Percentiles rank a stretch among this genome's conserved stretches.
Evolutionary conservation across 2,888 invertebrate genomes (phyloP).

Genomic region (Monopis laevigella): DNA sequence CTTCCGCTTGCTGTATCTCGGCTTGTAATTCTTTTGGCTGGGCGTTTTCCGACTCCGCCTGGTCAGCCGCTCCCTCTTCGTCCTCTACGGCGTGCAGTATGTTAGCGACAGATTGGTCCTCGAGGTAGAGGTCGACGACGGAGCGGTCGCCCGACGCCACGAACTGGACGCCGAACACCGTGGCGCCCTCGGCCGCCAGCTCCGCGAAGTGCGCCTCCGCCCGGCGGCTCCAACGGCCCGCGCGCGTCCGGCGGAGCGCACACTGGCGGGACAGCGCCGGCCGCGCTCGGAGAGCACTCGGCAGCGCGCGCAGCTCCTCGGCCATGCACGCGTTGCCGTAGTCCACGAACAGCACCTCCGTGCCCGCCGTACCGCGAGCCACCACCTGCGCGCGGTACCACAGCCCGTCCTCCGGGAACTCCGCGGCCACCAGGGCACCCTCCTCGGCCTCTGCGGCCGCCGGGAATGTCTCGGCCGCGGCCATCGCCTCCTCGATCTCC

Average conservation of each 20-base stretch:
- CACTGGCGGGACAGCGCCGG: slow-evolving; percentile 71
- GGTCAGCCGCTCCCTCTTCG: too few species aligned
- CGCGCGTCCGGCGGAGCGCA: slow-evolving; percentile 66
- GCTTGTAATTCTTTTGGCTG: too few species aligned
- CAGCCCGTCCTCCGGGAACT: slow-evolving; percentile 70
- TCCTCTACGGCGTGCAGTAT: too few species aligned
- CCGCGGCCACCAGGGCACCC: slow-evolving; percentile 71
- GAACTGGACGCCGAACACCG: slow-evolving; percentile 74
- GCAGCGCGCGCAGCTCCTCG: slow-evolving; percentile 68
- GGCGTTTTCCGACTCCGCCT: too few species aligned
- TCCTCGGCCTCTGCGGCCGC: slow-evolving; percentile 49
- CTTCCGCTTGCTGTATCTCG: too few species aligned
- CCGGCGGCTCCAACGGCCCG: slow-evolving; percentile 71
- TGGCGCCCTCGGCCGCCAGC: slow-evolving; percentile 74
- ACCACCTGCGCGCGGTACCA: slow-evolving; percentile 76
- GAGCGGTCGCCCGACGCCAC: slow-evolving; percentile 73
- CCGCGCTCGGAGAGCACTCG: slow-evolving; percentile 66
- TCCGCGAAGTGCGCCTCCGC: slow-evolving; percentile 74
- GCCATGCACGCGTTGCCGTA: slow-evolving; percentile 75
- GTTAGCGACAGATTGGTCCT: slow-evolving; percentile 72
- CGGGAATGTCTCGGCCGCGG: slow-evolving; percentile 62
- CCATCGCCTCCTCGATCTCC: slow-evolving; percentile 65
- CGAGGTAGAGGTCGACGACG: slow-evolving; percentile 68
- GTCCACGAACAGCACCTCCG: slow-evolving; percentile 73
- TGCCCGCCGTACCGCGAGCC: slow-evolving; percentile 61